Percentiles rank a stretch among this genome's conserved stretches.
Evolutionary conservation across 2,888 invertebrate genomes (phyloP).

Genomic region (Melanargia galathea): DNA sequence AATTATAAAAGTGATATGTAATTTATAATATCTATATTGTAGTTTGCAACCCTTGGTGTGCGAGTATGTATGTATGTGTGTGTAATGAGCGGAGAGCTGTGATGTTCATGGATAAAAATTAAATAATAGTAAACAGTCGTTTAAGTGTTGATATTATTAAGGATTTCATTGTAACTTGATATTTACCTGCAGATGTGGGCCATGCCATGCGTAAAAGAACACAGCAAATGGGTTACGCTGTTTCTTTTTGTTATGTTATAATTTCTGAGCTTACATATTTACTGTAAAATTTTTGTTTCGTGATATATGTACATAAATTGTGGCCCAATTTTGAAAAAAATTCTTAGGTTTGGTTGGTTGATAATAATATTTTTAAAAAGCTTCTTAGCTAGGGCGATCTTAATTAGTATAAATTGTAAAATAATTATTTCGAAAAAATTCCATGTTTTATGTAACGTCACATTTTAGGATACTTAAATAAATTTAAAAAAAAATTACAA

Average conservation of each 20-base stretch:
- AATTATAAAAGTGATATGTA: background rate
- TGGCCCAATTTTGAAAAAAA: too few relatives aligned
- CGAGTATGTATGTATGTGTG: background rate
- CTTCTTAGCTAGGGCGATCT: background rate
- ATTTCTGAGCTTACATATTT: too few relatives aligned
- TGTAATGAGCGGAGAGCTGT: constrained; percentile 34
- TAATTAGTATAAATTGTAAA: background rate
- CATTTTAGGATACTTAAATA: background rate
- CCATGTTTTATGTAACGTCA: background rate
- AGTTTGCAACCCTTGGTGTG: too few relatives aligned
- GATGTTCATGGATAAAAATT: constrained; percentile 29
- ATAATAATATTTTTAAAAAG: too few relatives aligned
- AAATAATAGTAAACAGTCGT: constrained; percentile 21
- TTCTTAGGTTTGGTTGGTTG: too few relatives aligned
- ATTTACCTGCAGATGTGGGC: background rate
- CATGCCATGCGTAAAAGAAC: background rate
- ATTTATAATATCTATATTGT: too few relatives aligned
- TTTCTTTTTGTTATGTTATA: background rate
- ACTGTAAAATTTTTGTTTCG: too few relatives aligned
- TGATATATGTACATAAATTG: too few relatives aligned
- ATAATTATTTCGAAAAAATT: background rate
- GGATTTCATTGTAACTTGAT: constrained; percentile 19
- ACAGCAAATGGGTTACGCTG: background rate
- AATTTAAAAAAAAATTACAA: background rate
- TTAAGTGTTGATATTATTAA: constrained; percentile 37